A percentile compares a stretch with the other conserved stretches of the same genome.
Evolutionary conservation across 1,140 invertebrate genomes (phyloP).

Genomic region (Papilio glaucus): DNA sequence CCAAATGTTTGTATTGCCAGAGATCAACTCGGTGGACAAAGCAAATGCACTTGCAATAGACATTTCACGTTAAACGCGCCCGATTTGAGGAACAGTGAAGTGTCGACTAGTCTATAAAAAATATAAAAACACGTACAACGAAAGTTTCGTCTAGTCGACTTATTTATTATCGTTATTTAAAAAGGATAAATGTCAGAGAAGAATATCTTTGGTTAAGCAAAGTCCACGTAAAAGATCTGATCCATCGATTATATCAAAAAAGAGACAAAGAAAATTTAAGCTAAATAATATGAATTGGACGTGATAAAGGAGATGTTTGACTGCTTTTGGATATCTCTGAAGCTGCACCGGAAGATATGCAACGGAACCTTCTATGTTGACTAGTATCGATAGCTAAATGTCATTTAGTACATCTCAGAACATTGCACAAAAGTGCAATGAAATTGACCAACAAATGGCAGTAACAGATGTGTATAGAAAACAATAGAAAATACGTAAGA

Average conservation of each 20-base stretch:
- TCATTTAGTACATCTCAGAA: too few species aligned
- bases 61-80: constrained; percentile 77
- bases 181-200: constrained; percentile 32
- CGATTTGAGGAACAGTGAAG: constrained; percentile 68
- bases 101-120: constrained; percentile 70
- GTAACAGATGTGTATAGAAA: neutral
- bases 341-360: too few species aligned
- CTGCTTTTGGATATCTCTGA: too few species aligned
- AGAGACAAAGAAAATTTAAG: too few species aligned
- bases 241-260: too few species aligned
- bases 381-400: too few species aligned
- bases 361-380: too few species aligned
- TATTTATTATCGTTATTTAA: constrained; percentile 49
- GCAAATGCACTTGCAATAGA: constrained; percentile 75
- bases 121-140: constrained; percentile 59
- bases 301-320: too few species aligned
- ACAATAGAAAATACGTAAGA: neutral
- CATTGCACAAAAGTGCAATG: neutral
- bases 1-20: constrained; percentile 77
- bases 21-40: constrained; percentile 63
- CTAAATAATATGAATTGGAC: too few species aligned
- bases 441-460: too few species aligned
- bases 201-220: constrained; percentile 11
- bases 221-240: neutral
- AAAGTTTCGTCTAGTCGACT: constrained; percentile 67